Evolutionary conservation across 2,797 vertebrate species (phyloP).

Genomic region (Anabas testudineus): DNA sequence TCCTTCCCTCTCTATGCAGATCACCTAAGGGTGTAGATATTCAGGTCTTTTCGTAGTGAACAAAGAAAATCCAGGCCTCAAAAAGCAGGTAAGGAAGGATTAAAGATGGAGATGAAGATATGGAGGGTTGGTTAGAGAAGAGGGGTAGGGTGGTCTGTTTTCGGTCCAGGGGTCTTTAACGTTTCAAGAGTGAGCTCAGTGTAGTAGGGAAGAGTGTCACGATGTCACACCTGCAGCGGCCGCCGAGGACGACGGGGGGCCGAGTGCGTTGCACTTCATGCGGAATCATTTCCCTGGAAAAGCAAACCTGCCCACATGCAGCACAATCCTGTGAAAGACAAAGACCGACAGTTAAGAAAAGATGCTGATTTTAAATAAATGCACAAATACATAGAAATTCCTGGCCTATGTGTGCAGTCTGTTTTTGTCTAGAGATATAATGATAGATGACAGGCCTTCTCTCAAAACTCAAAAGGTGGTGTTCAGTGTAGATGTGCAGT

Average conservation of each 20-base stretch:
- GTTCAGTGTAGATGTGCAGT: background rate
- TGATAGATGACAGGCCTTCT: background rate
- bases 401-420: no score
- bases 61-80: conserved; percentile 46
- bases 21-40: conserved; percentile 42
- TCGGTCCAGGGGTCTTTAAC: conserved; percentile 85
- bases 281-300: conserved; percentile 98
- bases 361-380: background rate
- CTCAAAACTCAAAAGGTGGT: background rate
- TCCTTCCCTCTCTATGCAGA: conserved; percentile 56
- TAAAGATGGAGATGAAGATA: conserved; percentile 55
- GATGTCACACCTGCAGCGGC: conserved; percentile 92
- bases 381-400: background rate
- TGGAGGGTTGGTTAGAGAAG: conserved; percentile 61
- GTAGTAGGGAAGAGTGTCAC: conserved; percentile 61
- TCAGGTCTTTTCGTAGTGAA: conserved; percentile 34
- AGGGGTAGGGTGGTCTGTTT: conserved; percentile 53
- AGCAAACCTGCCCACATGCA: conserved; percentile 85
- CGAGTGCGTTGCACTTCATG: conserved; percentile 92
- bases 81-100: conserved; percentile 51
- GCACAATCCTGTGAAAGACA: conserved; percentile 85
- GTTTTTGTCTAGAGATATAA: background rate
- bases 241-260: conserved; percentile 79
- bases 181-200: conserved; percentile 83
- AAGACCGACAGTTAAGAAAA: conserved; percentile 39